Evolutionary conservation across 92 coral and sea anemone genomes (phyloP).

Genomic region (Metridium senile): DNA sequence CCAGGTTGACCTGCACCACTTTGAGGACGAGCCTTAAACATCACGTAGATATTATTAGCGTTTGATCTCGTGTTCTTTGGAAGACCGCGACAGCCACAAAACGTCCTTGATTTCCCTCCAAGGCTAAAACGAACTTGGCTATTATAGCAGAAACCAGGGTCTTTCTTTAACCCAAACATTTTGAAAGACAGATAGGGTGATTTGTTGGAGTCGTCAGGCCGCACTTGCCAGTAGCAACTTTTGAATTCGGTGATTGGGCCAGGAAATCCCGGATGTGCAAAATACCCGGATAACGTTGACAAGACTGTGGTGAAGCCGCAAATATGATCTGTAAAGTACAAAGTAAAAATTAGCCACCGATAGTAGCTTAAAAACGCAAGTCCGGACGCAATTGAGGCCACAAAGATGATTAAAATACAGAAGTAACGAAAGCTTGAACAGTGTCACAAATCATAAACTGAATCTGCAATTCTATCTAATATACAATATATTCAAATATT

Average conservation of each 20-base stretch:
- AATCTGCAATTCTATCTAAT: too few relatives aligned
- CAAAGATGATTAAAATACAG: too few relatives aligned
- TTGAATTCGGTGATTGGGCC: background rate
- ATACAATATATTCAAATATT: too few relatives aligned
- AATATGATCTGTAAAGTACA: background rate
- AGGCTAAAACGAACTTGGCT: background rate
- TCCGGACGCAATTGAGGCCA: too few relatives aligned
- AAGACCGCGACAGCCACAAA: background rate
- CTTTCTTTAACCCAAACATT: constrained; percentile 7
- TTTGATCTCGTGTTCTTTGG: background rate
- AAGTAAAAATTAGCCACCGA: background rate
- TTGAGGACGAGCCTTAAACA: background rate
- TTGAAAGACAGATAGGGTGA: background rate
- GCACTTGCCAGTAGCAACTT: background rate
- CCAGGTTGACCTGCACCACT: constrained; percentile 10
- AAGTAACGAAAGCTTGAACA: too few relatives aligned
- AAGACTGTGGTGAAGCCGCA: background rate
- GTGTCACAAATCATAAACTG: too few relatives aligned
- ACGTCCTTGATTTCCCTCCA: too few relatives aligned
- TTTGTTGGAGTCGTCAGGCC: background rate
- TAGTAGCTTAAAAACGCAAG: too few relatives aligned
- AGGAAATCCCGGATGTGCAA: constrained; percentile 39
- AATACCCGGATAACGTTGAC: background rate
- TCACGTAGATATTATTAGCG: background rate
- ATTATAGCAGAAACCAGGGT: background rate